Conservation (phyloP, 2,888 invertebrate genomes). For the Peribatodes rhomboidaria region DNA sequence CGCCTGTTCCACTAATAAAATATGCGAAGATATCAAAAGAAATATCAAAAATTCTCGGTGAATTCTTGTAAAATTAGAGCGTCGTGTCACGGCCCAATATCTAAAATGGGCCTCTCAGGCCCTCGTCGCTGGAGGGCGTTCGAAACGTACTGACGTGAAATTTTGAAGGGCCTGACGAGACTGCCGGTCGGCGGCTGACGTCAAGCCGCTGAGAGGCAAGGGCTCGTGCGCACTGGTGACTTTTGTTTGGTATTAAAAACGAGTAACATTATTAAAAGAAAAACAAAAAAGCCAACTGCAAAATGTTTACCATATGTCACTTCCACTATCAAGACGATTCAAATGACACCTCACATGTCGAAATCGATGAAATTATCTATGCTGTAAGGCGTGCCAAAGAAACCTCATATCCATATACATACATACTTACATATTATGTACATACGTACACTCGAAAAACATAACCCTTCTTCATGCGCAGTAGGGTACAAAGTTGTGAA, state of each 20-base stretch:
- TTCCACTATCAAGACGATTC: too few species aligned
- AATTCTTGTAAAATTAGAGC: constrained; percentile 40
- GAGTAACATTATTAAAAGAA: background rate
- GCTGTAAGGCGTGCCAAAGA: too few species aligned
- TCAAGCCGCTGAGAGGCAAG: constrained; percentile 54
- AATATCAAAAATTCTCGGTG: constrained; percentile 35
- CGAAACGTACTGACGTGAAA: constrained; percentile 64
- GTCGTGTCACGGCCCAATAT: constrained; percentile 56
- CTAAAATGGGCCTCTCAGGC: constrained; percentile 62
- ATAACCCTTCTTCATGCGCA: too few species aligned
- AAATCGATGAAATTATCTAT: too few species aligned
- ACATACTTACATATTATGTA: too few species aligned
- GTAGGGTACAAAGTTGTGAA: too few species aligned
- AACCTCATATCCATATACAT: too few species aligned
- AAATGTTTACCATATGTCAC: too few species aligned
- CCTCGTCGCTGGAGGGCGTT: constrained; percentile 62
- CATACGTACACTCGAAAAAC: too few species aligned
- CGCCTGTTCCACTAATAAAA: constrained; percentile 28
- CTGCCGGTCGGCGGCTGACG: constrained; percentile 66
- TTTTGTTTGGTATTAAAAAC: too few species aligned
- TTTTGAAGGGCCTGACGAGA: constrained; percentile 63
- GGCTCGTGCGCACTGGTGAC: constrained; percentile 43
- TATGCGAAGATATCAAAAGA: constrained; percentile 35
- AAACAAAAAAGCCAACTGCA: background rate
- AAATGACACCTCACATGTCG: too few species aligned